These are phyloP conservation scores for Mirza zaza DNA, from an alignment of 2,113 vertebrate genomes.

Conservation along the genomic window DNA sequence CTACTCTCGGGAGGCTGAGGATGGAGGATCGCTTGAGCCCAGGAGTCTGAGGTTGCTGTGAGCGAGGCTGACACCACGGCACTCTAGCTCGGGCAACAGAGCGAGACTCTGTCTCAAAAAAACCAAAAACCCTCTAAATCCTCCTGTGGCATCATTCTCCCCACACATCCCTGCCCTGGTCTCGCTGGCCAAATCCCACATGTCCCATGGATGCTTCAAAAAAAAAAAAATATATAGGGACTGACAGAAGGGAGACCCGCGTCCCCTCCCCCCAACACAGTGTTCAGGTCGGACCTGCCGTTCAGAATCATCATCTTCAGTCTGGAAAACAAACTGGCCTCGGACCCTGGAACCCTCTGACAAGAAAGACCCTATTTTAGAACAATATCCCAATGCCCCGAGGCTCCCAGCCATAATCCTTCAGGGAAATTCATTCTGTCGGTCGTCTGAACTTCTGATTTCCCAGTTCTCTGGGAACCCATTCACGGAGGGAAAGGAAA, in stretches of 20 bases:
- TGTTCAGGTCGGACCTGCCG: neutral
- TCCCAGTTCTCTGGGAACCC: constrained; percentile 48
- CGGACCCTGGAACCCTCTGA: constrained; percentile 2
- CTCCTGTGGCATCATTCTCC: too few relatives aligned
- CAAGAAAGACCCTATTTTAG: neutral
- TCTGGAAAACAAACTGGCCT: neutral
- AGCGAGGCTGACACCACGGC: too few relatives aligned
- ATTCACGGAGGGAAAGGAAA: constrained; percentile 55
- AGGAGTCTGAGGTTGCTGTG: too few relatives aligned
- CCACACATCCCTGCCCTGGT: neutral
- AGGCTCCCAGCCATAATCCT: constrained; percentile 24
- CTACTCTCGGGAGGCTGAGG: too few relatives aligned
- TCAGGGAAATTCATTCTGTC: constrained; percentile 42
- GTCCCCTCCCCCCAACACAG: accelerated
- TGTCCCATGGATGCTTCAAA: neutral
- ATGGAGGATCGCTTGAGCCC: too few relatives aligned
- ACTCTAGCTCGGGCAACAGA: too few relatives aligned
- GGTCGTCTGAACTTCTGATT: too few relatives aligned
- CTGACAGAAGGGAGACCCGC: neutral
- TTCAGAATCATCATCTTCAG: neutral
- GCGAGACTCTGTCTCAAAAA: too few relatives aligned
- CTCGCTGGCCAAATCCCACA: neutral
- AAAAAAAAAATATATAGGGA: neutral
- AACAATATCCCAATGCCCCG: constrained; percentile 18
- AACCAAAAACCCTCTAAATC: neutral